Evolutionary conservation across 2,888 invertebrate genomes (phyloP).

Genomic region (Chloroclystis v-ata): DNA sequence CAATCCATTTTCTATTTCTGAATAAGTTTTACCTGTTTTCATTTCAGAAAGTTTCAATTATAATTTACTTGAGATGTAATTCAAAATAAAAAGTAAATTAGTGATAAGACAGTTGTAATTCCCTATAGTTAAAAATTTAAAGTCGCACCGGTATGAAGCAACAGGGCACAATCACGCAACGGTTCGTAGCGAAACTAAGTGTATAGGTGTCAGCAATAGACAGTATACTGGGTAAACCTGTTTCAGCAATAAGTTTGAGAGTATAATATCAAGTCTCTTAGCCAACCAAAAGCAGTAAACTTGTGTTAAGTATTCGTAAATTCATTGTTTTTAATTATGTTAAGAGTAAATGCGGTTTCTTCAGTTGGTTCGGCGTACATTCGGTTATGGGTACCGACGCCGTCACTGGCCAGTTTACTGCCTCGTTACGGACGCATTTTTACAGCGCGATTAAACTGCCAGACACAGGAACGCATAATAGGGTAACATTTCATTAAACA

Average conservation of each 20-base stretch:
- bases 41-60: neutral
- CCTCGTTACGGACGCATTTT: slow-evolving; percentile 71
- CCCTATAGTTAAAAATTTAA: slow-evolving; percentile 6
- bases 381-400: slow-evolving; percentile 39
- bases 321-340: neutral
- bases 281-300: neutral
- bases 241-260: slow-evolving; percentile 4
- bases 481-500: slow-evolving; percentile 59
- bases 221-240: slow-evolving; percentile 2
- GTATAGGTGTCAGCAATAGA: neutral
- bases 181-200: slow-evolving; percentile 6
- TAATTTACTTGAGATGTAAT: neutral
- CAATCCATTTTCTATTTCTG: neutral
- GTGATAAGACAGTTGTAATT: too few relatives aligned
- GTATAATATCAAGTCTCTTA: neutral
- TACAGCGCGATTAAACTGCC: slow-evolving; percentile 66
- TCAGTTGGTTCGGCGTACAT: slow-evolving; percentile 14
- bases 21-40: neutral
- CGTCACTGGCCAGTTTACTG: slow-evolving; percentile 52
- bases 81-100: neutral
- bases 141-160: slow-evolving; percentile 11
- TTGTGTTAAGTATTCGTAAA: neutral
- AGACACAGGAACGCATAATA: slow-evolving; percentile 60
- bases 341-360: neutral
- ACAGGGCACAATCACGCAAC: slow-evolving; percentile 13